Base-by-base conservation (phyloP, 2,888 invertebrate species). In the Rhorus exstirpatorius region DNA sequence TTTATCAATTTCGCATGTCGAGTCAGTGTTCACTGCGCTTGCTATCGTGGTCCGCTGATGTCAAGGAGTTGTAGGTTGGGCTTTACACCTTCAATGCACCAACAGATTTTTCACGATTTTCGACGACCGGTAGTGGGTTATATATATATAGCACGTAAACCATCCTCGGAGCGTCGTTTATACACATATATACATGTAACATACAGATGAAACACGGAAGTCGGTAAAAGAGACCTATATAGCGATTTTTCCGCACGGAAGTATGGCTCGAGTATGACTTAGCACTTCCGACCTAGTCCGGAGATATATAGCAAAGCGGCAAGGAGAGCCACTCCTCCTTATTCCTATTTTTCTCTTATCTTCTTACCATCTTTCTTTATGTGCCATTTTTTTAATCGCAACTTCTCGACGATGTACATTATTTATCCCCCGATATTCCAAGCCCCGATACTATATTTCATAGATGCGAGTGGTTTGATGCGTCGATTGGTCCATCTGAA, bases 261-360 rank as follows among this genome's bases (percentile, higher is more conserved):
- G 89, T 87, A 80, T 86, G 86, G 84, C 86, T 86, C 86, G 87
- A 85, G 85, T 89, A 88, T 91, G 90, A 92, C 89, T 84, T 88
- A 92, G 86, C 88, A 87, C 89, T 90, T 92, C 91, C 91, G 89
- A 85, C 31, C 0, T 41, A 63, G 70, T 61, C 65, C n/a, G 55
- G 79, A 58, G 58, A 79, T 82, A 35, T 65, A 31, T 17, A n/a
- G 35, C 75, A 17, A 26, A 26, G 38, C 38, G 53, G 38, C 38
- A 44, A 58, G 19, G 35, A 51, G 31, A 65, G 46, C 68, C 46
- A 51, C 81, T 60, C 35, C 72, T 78, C 24, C 51, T 76, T 49
- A 58, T 31, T 21, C 58, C 49, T 58, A 55, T 58, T 53, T 72
- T 72, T 65, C 41, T 67, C 31, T 44, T 58, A 67, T 44, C 46